Conservation (phyloP, 1,140 invertebrate genomes). For the Dryas iulia region DNA sequence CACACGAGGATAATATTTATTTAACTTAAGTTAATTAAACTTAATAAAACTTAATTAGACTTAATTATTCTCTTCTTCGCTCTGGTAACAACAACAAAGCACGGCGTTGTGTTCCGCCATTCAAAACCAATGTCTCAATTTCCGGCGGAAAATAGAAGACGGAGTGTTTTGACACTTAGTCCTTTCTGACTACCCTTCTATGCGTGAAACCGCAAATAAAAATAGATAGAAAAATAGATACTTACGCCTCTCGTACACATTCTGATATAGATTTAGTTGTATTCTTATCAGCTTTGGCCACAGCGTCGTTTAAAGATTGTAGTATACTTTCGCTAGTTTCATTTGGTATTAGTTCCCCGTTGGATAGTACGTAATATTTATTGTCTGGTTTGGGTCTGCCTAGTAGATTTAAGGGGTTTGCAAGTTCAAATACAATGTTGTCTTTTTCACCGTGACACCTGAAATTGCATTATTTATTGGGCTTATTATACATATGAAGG, state of each 20-base stretch:
- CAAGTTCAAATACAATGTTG: constrained; percentile 85
- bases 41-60: too few species aligned
- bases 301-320: constrained; percentile 44
- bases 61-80: too few species aligned
- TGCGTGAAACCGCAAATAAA: too few species aligned
- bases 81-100: too few species aligned
- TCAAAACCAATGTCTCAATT: too few species aligned
- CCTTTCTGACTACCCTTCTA: too few species aligned
- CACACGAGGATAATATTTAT: too few species aligned
- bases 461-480: constrained; percentile 8
- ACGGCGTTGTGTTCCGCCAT: too few species aligned
- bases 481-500: neutral
- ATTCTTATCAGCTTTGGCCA: constrained; percentile 56
- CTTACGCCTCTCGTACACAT: constrained; percentile 62
- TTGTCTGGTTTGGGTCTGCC: constrained; percentile 51
- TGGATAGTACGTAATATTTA: constrained; percentile 55
- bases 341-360: constrained; percentile 48
- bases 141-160: too few species aligned
- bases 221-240: constrained; percentile 26
- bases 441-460: constrained; percentile 88
- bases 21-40: too few species aligned
- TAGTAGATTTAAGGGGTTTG: constrained; percentile 81
- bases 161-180: too few species aligned
- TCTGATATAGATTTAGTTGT: constrained; percentile 49
- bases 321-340: constrained; percentile 38